Evolutionary conservation across 2,888 invertebrate genomes (phyloP).

Genomic region (Trachelus tabidus): DNA sequence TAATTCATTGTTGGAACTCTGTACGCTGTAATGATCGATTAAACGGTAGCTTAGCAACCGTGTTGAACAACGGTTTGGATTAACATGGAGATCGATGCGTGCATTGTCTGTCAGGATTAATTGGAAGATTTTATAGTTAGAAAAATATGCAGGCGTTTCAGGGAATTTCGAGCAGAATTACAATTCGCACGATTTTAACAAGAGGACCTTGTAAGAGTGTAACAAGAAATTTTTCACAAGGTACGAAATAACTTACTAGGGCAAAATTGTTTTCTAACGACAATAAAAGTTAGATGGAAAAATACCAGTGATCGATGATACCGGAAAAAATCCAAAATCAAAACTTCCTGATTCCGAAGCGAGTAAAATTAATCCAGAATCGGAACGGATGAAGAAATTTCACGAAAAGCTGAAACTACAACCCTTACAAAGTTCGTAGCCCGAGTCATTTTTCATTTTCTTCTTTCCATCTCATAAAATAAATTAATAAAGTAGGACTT

Average conservation of each 20-base stretch:
- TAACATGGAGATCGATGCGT: not conserved
- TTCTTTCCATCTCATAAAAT: not conserved
- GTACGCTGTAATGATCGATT: not conserved
- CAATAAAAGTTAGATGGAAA: not conserved
- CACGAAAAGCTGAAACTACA: slow-evolving; percentile 49
- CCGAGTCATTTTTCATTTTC: not conserved
- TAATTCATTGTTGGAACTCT: not conserved
- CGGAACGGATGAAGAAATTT: slow-evolving; percentile 51
- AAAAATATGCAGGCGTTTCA: not conserved
- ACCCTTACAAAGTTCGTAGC: slow-evolving; percentile 38
- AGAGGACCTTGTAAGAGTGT: not conserved
- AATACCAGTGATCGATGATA: not conserved
- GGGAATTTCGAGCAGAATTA: not conserved
- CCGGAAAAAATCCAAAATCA: not conserved
- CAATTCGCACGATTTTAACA: not conserved
- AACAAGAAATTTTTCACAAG: not conserved
- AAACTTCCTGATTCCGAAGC: not conserved
- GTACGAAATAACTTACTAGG: not conserved
- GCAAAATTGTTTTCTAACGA: not conserved
- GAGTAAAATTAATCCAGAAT: slow-evolving; percentile 26
- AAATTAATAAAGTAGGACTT: slow-evolving; percentile 26
- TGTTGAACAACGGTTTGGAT: not conserved
- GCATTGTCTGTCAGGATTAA: not conserved
- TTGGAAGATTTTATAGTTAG: not conserved
- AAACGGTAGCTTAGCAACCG: not conserved